phyloP scores from a whole-genome alignment of 2,888 invertebrate species.

The Agrotis clavis region DNA sequence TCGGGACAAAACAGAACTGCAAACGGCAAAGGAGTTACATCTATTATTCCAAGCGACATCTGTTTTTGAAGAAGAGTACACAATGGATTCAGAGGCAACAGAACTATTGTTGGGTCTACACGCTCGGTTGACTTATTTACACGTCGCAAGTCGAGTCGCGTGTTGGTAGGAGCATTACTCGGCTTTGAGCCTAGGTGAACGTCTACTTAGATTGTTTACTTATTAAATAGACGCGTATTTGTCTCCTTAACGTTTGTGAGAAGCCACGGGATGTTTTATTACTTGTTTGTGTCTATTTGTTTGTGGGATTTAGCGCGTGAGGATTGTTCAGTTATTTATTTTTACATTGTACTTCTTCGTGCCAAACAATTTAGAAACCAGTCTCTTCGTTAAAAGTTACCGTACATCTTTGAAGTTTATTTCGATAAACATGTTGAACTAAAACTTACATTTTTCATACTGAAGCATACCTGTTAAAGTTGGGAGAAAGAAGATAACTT shows the following conservation, averaged over 20 bases:
- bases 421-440: no score
- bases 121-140: conserved; percentile 62
- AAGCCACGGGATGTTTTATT: conserved; percentile 28
- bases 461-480: no score
- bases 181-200: conserved; percentile 47
- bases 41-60: conserved; percentile 66
- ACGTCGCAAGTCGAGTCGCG: conserved; percentile 12
- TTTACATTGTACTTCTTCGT: no score
- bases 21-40: conserved; percentile 65
- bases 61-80: conserved; percentile 65
- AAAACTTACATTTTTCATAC: no score
- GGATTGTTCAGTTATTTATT: background rate
- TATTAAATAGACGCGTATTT: conserved; percentile 45
- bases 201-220: conserved; percentile 50
- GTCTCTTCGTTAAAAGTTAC: no score
- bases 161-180: conserved; percentile 34
- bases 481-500: no score
- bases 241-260: conserved; percentile 28
- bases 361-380: no score
- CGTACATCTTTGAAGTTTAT: no score
- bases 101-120: conserved; percentile 52
- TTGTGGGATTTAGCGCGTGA: background rate
- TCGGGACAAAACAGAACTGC: conserved; percentile 61
- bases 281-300: conserved; percentile 6
- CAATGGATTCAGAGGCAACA: conserved; percentile 61